Evolutionary conservation across 2,113 vertebrate species (phyloP).

Genomic region (Hippoglossus stenolepis): DNA sequence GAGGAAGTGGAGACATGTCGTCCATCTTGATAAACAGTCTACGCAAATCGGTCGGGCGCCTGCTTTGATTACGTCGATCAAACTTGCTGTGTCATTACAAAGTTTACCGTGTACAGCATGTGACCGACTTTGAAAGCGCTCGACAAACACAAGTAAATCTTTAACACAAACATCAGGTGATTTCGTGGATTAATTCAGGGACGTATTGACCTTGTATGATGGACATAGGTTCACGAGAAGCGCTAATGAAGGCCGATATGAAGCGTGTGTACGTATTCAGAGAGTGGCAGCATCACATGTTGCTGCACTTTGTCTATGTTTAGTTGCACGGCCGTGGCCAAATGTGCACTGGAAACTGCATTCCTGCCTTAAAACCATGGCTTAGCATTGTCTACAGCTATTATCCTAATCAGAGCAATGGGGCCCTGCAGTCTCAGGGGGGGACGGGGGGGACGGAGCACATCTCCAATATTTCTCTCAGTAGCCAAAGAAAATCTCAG

Average conservation of each 20-base stretch:
- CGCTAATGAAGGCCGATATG: neutral
- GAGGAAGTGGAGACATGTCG: too few relatives aligned
- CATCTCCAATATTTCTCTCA: neutral
- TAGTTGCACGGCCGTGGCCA: conserved; percentile 44
- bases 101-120: neutral
- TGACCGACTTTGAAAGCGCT: neutral
- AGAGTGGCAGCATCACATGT: conserved; percentile 70
- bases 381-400: conserved; percentile 72
- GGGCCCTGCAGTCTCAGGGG: conserved; percentile 27
- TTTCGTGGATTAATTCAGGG: conserved; percentile 14
- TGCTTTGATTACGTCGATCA: conserved; percentile 3
- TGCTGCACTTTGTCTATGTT: conserved; percentile 67
- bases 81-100: neutral
- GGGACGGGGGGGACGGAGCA: too few relatives aligned
- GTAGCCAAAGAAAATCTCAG: conserved; percentile 18
- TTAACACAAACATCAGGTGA: conserved; percentile 25
- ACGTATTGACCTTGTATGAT: conserved; percentile 4
- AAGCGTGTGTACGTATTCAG: neutral
- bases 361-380: conserved; percentile 67
- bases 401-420: conserved; percentile 68
- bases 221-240: conserved; percentile 4
- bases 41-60: neutral
- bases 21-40: too few relatives aligned
- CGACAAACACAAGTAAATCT: neutral
- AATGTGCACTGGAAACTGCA: conserved; percentile 61